Evolutionary conservation across 2,888 invertebrate species (phyloP).

Genomic region (Norana najaformis): DNA sequence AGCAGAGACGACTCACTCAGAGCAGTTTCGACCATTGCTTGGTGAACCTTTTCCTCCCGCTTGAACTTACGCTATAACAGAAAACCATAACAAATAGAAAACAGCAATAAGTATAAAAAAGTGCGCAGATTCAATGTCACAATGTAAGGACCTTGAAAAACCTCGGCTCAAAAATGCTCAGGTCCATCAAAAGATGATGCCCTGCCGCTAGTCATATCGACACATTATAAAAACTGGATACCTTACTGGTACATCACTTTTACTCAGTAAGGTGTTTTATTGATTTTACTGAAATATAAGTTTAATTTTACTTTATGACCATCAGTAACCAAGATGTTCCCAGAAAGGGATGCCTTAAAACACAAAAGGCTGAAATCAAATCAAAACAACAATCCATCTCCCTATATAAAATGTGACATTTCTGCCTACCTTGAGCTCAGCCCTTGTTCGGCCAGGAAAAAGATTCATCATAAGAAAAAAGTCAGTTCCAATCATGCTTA

Average conservation of each 20-base stretch:
- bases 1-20: constrained; percentile 53
- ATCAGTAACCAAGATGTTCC: neutral
- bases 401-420: neutral
- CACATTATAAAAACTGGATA: neutral
- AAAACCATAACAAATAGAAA: constrained; percentile 15
- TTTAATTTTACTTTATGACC: neutral
- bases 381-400: neutral
- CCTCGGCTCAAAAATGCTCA: neutral
- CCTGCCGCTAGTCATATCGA: neutral
- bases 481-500: constrained; percentile 88
- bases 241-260: neutral
- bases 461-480: constrained; percentile 82
- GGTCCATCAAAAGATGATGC: neutral
- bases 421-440: constrained; percentile 74
- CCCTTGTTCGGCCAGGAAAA: constrained; percentile 77
- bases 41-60: constrained; percentile 74
- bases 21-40: constrained; percentile 64
- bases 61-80: constrained; percentile 76
- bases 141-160: neutral
- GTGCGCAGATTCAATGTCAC: neutral
- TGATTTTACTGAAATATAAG: neutral
- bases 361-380: neutral
- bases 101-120: no score
- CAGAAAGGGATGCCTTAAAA: neutral
- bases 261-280: neutral